Percentiles rank a stretch among this genome's conserved stretches.
Evolutionary conservation across 2,797 vertebrate species (phyloP).

Genomic region (Chromobotia macracanthus): DNA sequence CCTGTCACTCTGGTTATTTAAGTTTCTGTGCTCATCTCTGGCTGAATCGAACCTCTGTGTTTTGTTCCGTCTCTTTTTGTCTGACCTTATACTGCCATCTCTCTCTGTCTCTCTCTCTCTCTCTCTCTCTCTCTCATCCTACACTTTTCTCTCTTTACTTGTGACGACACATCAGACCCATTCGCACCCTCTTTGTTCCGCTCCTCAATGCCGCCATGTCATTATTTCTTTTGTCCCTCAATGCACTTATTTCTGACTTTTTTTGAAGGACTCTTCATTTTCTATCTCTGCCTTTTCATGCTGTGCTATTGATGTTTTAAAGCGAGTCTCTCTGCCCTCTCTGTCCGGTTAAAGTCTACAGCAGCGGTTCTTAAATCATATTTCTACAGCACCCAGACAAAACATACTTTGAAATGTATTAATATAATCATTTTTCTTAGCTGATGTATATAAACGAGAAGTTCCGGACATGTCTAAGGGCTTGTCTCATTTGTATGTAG

Average conservation of each 20-base stretch:
- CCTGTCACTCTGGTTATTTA: constrained; percentile 56
- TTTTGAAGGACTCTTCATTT: constrained; percentile 23
- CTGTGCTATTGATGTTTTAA: constrained; percentile 20
- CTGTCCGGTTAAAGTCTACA: background rate
- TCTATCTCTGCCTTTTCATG: constrained; percentile 11
- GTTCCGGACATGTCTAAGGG: too few species aligned
- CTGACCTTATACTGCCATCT: constrained; percentile 41
- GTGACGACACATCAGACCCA: constrained; percentile 36
- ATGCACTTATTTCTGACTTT: constrained; percentile 22
- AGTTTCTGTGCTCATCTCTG: constrained; percentile 36
- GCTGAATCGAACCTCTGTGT: constrained; percentile 30
- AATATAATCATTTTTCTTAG: too few species aligned
- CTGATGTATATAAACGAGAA: too few species aligned
- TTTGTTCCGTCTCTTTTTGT: constrained; percentile 42
- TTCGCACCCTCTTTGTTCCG: constrained; percentile 40
- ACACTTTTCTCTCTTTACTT: constrained; percentile 37
- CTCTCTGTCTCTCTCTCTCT: constrained; percentile 39
- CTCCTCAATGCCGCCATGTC: constrained; percentile 12
- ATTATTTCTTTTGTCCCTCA: constrained; percentile 39
- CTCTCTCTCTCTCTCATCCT: constrained; percentile 38
- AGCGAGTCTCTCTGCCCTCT: background rate
- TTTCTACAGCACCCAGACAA: background rate
- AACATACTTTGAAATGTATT: too few species aligned
- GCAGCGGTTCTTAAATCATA: background rate
- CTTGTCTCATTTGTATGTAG: too few species aligned